Evolutionary conservation across 1,140 invertebrate species (phyloP), one percentile per base, ranked within the genome.

Genomic region (Zaprionus gabonicus): DNA sequence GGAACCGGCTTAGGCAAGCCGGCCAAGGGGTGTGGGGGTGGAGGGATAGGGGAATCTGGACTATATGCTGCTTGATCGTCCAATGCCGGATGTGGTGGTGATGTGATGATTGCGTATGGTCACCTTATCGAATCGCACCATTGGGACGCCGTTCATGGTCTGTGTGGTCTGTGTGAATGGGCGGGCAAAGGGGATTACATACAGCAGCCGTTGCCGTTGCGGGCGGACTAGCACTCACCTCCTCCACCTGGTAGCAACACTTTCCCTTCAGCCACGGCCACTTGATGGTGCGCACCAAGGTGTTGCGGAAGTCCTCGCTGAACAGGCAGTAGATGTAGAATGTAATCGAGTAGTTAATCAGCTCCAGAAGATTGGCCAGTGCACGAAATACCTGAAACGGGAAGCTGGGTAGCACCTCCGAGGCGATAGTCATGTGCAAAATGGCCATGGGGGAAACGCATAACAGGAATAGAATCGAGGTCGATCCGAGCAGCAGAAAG

Each of bases 281-380:
- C 38, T 95, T 94, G 28, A 96, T 93, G 0, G 95, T 96, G 17
- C 94, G 93, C 28, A 96, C 91, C 71, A 96, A 93, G 0, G 96
- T 96, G 76, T 94, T 95, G 13, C 96, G 94, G 81, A 96, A 96
- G 77, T 96, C 96, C 81, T 96, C 95, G 36, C 96, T 96, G 90
- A 96, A 97, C 55, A 96, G 91, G 75, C 96, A 96, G 91, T 97
- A 96, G 49, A 97, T 96, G 91, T 97, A 97, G 93, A 97, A 96
- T 3, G 96, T 96, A 51, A 96, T 94, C 44, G 96, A 96, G 82
- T 96, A 97, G 91, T 97, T 96, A 68, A 94, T 95, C 23, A 97
- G 93, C 92, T 97, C 96, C 71, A 97, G 88, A 13, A 96, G 93
- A 92, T 96, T 97, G 12, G 96, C 96, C 27, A 95, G 88, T 0